Evolutionary conservation across 92 coral and sea anemone species (phyloP).

Genomic region (Palythoa grandis): DNA sequence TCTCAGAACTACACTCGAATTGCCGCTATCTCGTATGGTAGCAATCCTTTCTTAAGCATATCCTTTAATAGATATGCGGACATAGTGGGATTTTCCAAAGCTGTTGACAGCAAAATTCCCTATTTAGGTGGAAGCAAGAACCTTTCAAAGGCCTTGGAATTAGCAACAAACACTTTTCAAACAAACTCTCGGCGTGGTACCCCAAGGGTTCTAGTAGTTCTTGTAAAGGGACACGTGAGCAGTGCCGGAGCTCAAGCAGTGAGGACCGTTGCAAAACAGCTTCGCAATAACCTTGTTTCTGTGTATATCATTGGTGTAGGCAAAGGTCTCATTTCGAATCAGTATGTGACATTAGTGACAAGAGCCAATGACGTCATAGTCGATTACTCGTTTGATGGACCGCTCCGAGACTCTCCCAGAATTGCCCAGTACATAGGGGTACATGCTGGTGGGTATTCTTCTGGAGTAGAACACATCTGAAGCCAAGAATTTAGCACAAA

Average conservation of each 20-base stretch:
- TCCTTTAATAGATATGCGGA: conserved; percentile 57
- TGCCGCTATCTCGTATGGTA: conserved; percentile 75
- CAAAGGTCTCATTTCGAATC: conserved; percentile 43
- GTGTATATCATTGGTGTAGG: conserved; percentile 78
- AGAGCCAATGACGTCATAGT: conserved; percentile 52
- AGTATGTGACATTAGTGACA: conserved; percentile 48
- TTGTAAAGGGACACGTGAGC: conserved; percentile 5
- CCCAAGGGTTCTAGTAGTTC: background rate
- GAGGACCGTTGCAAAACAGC: conserved; percentile 55
- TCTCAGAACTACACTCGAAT: conserved; percentile 74
- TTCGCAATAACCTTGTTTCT: conserved; percentile 65
- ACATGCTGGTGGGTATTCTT: conserved; percentile 59
- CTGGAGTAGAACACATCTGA: background rate
- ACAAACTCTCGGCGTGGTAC: conserved; percentile 41
- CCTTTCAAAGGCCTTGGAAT: conserved; percentile 64
- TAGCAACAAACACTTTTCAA: conserved; percentile 76
- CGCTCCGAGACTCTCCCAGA: conserved; percentile 63
- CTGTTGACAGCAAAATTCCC: conserved; percentile 63
- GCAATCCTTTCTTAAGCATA: conserved; percentile 66
- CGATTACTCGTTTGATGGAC: conserved; percentile 56
- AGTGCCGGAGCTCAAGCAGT: background rate
- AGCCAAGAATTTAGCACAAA: no score
- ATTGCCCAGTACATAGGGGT: conserved; percentile 73
- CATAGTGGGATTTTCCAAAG: conserved; percentile 60
- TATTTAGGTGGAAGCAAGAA: conserved; percentile 66